Evolutionary conservation across 2,797 vertebrate genomes (phyloP), one percentile per base, ranked within the genome.

Genomic region (Tarsius wallacei): DNA sequence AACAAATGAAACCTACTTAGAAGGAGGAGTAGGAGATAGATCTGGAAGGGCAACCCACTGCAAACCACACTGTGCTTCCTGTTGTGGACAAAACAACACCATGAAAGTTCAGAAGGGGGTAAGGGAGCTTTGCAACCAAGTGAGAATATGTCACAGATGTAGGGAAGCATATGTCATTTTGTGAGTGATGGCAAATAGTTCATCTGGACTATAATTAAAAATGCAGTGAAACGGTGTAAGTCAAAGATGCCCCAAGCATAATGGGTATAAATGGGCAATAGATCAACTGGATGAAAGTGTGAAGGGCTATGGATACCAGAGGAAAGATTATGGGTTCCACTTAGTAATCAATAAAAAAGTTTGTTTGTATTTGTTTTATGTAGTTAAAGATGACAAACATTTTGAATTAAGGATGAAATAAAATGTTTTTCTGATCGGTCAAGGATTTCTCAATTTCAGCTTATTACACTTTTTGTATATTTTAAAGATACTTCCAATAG

Each of bases 401-500:
- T 86, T 61, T 80, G 15, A 77, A 19, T 96, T 82, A 24, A 92
- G 93, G n/a, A 82, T 57, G 24, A 73, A 64, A 90, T 59, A 49
- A 87, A 90, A 51, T 1, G n/a, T 61, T 91, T 77, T 73, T 63
- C 84, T 89, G 22, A 61, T 64, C 93, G 80, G 4, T 71, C 17
- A 66, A 26, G 70, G 6, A 59, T 74, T 61, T 28, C 4, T 93
- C 28, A 84, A 57, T 59, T 93, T 92, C 26, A 36, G 3, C 80
- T 70, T 59, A 22, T 13, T 61, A 84, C 3, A 68, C 55, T 59
- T 64, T 86, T 85, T 68, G 61, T 31, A 4, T 63, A 31, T 47
- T 86, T 95, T 24, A 64, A 70, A 77, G 36, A 83, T 68, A 11
- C n/a, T 94, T 87, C 31, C n/a, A 80, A 73, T 59, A 55, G 10